Base-by-base conservation (phyloP, 2,888 invertebrate genomes). In the Vesta saturnalis region DNA sequence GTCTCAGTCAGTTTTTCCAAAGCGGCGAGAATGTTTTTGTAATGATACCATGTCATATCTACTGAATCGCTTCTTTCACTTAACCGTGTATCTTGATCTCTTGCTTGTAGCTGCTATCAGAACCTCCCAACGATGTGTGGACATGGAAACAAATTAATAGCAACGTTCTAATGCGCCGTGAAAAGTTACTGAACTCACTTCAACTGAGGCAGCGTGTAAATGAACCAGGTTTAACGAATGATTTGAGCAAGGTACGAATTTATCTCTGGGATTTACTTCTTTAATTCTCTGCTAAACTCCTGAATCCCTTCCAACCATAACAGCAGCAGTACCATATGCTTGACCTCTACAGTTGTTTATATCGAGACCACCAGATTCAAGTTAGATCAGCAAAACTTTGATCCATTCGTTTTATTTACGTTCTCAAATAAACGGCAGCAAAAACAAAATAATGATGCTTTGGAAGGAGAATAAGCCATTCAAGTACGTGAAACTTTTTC, bases 271-370 rank as follows among this genome's bases (percentile, higher is more conserved):
- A 64, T 73, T 74, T 52, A 74, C 68, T 61, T 74, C 66, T 68
- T 69, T 69, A 23, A 73, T 74, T 55, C 70, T 54, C 14, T 18
- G 8, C 39, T 69, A 69, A 39, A 71, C 67, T 19, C 65, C 66
- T 15, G 23, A 15, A 22, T 69, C 64, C 39, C 69, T 56, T 64
- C 73, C 73, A 56, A 68, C 67, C 71, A 74, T 73, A 12, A 57
- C 55, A 49, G 72, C 71, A 67, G 71, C 76, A 70, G 73, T 76
- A 69, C 75, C 74, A 57, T 76, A 75, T 46, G 69, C 76, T 72
- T 74, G 75, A 4, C 74, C 74, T 72, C 73, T 72, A 66, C 74
- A 76, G 60, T 75, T 71, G 15, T 49, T 67, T 47, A 75, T 74
- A 59, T 75, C 73, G 14, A 73, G 60, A 4, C 71, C 71, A 39